A percentile compares a stretch with the other conserved stretches of the same genome.
These are phyloP conservation scores for Desmophyllum pertusum DNA, from an alignment of 92 coral and sea anemone genomes.

Conservation along the genomic window DNA sequence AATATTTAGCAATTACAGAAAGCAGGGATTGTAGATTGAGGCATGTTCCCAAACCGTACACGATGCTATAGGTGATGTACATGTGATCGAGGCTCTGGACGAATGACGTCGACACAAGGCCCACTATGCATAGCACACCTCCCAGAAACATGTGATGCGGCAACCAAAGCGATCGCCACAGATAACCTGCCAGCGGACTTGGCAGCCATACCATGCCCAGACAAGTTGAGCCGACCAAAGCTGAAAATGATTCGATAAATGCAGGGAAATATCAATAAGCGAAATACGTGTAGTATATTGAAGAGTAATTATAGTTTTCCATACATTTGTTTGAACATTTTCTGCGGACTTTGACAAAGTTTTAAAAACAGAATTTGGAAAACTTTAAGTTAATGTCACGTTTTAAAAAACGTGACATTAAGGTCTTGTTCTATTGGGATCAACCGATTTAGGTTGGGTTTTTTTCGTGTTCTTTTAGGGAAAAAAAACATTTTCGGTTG, in stretches of 20 bases:
- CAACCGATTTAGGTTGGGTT: no score
- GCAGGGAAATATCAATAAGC: no score
- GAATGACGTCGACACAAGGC: constrained; percentile 45
- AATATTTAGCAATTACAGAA: constrained; percentile 25
- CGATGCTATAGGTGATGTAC: constrained; percentile 51
- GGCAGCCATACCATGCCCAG: constrained; percentile 31
- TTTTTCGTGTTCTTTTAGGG: no score
- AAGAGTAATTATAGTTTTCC: no score
- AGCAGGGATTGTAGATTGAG: constrained; percentile 28
- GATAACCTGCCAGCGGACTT: constrained; percentile 26
- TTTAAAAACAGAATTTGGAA: no score
- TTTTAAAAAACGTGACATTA: no score
- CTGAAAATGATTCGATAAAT: constrained; percentile 10
- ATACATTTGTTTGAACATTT: no score
- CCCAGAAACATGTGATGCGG: constrained; percentile 31
- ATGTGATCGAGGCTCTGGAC: constrained; percentile 16
- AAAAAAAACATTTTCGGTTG: no score
- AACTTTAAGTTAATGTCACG: no score
- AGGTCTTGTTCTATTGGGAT: no score
- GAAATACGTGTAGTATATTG: no score
- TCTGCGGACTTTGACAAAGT: no score
- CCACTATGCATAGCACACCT: constrained; percentile 23
- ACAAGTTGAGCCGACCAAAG: constrained; percentile 7
- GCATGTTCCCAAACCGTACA: constrained; percentile 48
- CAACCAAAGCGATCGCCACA: constrained; percentile 34